Evolutionary conservation across 2,113 vertebrate species (phyloP), one percentile per base, ranked within the genome.

Genomic region (Cryptotis parvus): DNA sequence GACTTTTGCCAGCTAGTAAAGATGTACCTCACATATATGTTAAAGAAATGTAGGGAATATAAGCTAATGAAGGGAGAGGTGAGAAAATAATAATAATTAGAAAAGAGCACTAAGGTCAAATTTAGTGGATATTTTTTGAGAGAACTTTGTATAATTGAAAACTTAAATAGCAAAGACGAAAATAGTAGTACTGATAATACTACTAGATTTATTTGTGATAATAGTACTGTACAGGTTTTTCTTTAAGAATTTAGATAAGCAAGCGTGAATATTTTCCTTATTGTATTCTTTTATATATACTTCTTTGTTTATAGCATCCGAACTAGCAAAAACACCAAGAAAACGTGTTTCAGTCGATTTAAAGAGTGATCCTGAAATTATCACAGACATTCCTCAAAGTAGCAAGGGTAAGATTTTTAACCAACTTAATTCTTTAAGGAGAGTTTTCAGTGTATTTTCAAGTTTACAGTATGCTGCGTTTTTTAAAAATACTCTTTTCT

Each of bases 321-420:
- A 99, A 96, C 97, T 99, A 97, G 99, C 99, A 52, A 98, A 98
- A 61, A 98, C 98, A 9, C 98, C 98, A 6, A 98, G 97, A 74
- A 98, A 98, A 96, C 98, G 73, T 33, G 97, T 97, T 74, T 96
- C 88, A 11, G 92, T 97, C 65, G 91, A 91, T 90, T 27, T 65
- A 2, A 95, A 97, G 0, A 92, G 96, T 72, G 78, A 84, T 41
- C 84, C 96, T 79, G 97, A 98, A 86, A 97, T 98, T 86, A 96
- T 89, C 20, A 81, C 75, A 73, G 98, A 97, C 84, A 96, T 97
- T 16, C 97, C 98, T 82, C 95, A 97, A 74, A 97, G 95, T 79
- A 97, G 94, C 83, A 97, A 97, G 69, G 98, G 99, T 99, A 97
- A 98, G 98, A 65, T 35, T 58, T 49, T 49, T 49, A 49, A 49